Evolutionary conservation across 2,113 vertebrate genomes (phyloP).

Genomic region (Oryzias melastigma): DNA sequence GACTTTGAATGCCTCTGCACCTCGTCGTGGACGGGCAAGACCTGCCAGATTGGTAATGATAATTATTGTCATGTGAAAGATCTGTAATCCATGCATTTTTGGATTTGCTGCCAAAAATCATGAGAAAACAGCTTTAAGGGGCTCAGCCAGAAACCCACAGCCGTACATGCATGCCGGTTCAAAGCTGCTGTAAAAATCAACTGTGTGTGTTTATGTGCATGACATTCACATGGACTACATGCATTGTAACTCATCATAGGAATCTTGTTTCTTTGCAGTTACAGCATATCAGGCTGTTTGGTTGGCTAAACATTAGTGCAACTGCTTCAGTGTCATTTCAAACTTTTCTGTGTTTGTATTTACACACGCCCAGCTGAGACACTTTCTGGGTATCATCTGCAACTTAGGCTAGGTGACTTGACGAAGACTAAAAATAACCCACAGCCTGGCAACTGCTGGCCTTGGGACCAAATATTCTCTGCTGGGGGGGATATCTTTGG

Average conservation of each 20-base stretch:
- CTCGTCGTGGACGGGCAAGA: constrained; percentile 89
- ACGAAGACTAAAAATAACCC: constrained; percentile 77
- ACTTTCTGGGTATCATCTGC: constrained; percentile 52
- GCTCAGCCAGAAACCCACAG: no score
- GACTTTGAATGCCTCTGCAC: constrained; percentile 91
- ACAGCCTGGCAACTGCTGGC: constrained; percentile 70
- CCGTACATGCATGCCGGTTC: no score
- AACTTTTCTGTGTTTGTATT: constrained; percentile 21
- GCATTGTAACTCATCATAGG: constrained; percentile 10
- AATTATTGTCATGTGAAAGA: no score
- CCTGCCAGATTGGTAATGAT: constrained; percentile 88
- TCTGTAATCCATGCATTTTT: no score
- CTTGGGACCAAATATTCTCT: constrained; percentile 60
- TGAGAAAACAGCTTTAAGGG: no score
- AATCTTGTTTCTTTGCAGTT: constrained; percentile 34
- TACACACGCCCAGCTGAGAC: constrained; percentile 24
- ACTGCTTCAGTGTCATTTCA: constrained; percentile 28
- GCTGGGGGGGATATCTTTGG: constrained; percentile 63
- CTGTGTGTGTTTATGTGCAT: no score
- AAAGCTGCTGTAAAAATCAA: no score
- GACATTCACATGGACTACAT: neutral
- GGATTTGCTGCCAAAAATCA: no score
- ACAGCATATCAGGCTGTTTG: constrained; percentile 27
- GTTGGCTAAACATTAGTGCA: constrained; percentile 30
- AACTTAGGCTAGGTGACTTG: constrained; percentile 73